A percentile compares a stretch with the other conserved stretches of the same genome.
Conservation (phyloP, 2,113 vertebrate species). For the Pheucticus melanocephalus region DNA sequence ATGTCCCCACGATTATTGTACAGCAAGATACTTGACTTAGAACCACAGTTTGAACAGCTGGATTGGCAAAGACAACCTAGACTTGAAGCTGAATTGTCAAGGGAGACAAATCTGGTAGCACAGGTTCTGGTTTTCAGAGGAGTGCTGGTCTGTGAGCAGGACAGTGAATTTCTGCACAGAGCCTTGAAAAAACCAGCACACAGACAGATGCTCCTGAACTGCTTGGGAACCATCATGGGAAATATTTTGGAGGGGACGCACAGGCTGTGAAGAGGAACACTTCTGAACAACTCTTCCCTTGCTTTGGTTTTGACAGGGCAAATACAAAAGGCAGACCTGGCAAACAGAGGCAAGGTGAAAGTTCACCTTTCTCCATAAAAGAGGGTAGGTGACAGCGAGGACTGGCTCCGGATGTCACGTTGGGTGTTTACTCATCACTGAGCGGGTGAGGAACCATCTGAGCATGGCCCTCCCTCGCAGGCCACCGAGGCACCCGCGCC, state of each 20-base stretch:
- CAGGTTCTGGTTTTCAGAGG: neutral
- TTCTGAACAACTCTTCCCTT: neutral
- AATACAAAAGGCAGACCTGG: neutral
- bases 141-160: neutral
- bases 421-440: slow-evolving; percentile 23
- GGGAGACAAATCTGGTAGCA: neutral
- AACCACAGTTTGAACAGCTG: neutral
- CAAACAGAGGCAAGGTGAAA: neutral
- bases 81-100: neutral
- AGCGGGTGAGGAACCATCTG: neutral
- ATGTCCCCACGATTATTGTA: neutral
- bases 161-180: neutral
- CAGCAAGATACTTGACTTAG: neutral
- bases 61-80: neutral
- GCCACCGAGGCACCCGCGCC: slow-evolving; percentile 13
- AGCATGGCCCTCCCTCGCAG: neutral
- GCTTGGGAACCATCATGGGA: fast-evolving
- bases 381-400: neutral
- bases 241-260: neutral
- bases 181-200: neutral
- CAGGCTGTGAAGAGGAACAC: neutral
- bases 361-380: neutral
- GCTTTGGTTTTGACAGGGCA: neutral
- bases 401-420: neutral
- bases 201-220: neutral